phyloP scores from a whole-genome alignment of 2,113 vertebrate genomes.

The Eolophus roseicapilla region DNA sequence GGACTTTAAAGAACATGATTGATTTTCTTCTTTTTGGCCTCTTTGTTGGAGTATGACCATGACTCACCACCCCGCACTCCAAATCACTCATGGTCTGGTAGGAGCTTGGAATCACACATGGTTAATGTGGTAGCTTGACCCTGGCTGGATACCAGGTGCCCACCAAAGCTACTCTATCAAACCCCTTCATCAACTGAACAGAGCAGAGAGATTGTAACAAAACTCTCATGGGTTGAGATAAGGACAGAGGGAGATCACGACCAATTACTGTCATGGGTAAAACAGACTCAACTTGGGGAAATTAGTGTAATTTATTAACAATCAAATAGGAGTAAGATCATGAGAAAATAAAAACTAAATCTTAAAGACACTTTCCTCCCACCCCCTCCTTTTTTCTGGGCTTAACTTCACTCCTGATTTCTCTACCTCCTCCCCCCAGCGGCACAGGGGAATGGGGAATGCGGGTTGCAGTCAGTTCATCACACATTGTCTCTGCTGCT shows the following conservation, averaged over 20 bases:
- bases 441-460: too few species aligned
- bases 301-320: neutral
- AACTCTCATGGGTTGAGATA: neutral
- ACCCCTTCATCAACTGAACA: neutral
- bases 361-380: neutral
- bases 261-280: neutral
- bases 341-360: neutral
- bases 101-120: neutral
- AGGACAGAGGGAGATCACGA: too few species aligned
- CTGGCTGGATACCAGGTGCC: neutral
- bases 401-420: neutral
- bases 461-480: neutral
- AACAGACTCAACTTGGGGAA: accelerated
- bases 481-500: accelerated
- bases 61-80: neutral
- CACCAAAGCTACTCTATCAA: neutral
- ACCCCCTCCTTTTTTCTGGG: neutral
- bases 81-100: neutral
- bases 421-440: neutral
- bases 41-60: accelerated
- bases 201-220: neutral
- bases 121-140: neutral
- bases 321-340: neutral
- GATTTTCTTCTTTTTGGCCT: neutral
- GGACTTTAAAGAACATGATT: neutral